Percentiles rank a stretch among this genome's conserved stretches.
Evolutionary conservation across 2,113 vertebrate genomes (phyloP).

Genomic region (Pedetes capensis): DNA sequence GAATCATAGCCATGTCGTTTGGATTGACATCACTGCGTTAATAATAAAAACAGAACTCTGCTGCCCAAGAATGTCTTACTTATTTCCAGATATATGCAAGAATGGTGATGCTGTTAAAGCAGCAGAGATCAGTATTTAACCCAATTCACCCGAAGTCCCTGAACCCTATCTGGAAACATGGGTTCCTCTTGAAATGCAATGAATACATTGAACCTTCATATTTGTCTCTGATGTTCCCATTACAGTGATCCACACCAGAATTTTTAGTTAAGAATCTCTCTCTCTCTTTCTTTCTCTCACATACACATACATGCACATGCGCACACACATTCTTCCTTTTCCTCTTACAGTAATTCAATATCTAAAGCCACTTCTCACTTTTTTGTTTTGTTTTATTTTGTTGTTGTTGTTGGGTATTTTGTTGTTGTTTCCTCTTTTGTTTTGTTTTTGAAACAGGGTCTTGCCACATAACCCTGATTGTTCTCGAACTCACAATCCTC

Average conservation of each 20-base stretch:
- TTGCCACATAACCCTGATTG: neutral
- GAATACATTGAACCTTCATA: neutral
- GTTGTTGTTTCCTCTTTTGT: neutral
- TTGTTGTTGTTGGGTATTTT: neutral
- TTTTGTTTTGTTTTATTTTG: neutral
- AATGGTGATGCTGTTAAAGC: constrained; percentile 12
- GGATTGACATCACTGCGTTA: constrained; percentile 62
- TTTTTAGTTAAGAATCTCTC: neutral
- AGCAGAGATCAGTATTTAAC: neutral
- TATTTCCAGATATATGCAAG: constrained; percentile 32
- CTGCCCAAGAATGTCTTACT: constrained; percentile 22
- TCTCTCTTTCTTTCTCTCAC: neutral
- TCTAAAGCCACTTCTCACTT: constrained; percentile 22
- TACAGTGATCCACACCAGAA: neutral
- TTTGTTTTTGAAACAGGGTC: neutral
- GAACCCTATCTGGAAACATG: neutral
- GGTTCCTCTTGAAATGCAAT: neutral
- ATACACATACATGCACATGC: neutral
- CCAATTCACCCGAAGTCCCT: neutral
- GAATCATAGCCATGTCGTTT: constrained; percentile 60
- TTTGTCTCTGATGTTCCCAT: constrained; percentile 7
- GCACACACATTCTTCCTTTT: neutral
- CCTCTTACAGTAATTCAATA: neutral
- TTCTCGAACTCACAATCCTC: neutral
- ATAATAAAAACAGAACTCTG: constrained; percentile 57